A percentile compares a stretch with the other conserved stretches of the same genome.
phyloP scores from a whole-genome alignment of 1,140 invertebrate genomes.

The Papilio polyxenes region DNA sequence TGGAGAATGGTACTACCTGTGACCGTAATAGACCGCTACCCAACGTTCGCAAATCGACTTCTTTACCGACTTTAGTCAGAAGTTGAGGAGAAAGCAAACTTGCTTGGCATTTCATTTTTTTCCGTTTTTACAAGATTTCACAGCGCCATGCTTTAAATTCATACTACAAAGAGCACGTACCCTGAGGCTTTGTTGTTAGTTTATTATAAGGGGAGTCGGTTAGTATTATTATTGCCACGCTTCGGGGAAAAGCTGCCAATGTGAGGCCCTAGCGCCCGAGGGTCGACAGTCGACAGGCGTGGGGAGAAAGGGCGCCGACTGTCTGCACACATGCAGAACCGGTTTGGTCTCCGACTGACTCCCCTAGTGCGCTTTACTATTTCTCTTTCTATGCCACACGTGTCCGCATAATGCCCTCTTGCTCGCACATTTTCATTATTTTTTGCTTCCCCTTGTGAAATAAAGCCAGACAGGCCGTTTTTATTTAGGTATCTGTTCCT shows the following conservation, averaged over 20 bases:
- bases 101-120: slow-evolving; percentile 34
- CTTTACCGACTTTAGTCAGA: slow-evolving; percentile 42
- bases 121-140: not conserved
- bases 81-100: slow-evolving; percentile 48
- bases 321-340: slow-evolving; percentile 80
- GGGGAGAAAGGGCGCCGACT: slow-evolving; percentile 74
- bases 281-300: slow-evolving; percentile 74
- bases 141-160: not conserved
- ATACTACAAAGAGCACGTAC: slow-evolving; percentile 45
- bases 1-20: slow-evolving; percentile 51
- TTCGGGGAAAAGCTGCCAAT: slow-evolving; percentile 75
- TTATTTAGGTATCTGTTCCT: slow-evolving; percentile 72
- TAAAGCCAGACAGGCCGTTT: slow-evolving; percentile 75
- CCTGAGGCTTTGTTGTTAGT: slow-evolving; percentile 51
- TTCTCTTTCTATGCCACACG: slow-evolving; percentile 74
- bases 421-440: slow-evolving; percentile 77
- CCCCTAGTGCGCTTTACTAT: slow-evolving; percentile 68
- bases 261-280: slow-evolving; percentile 72
- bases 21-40: slow-evolving; percentile 50
- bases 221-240: slow-evolving; percentile 76
- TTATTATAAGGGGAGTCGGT: slow-evolving; percentile 55
- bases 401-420: slow-evolving; percentile 69
- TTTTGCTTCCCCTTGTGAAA: slow-evolving; percentile 79
- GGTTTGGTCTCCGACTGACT: slow-evolving; percentile 76
- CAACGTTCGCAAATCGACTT: slow-evolving; percentile 45